phyloP scores from a whole-genome alignment of 1,140 invertebrate genomes.

The Homalodisca vitripennis region DNA sequence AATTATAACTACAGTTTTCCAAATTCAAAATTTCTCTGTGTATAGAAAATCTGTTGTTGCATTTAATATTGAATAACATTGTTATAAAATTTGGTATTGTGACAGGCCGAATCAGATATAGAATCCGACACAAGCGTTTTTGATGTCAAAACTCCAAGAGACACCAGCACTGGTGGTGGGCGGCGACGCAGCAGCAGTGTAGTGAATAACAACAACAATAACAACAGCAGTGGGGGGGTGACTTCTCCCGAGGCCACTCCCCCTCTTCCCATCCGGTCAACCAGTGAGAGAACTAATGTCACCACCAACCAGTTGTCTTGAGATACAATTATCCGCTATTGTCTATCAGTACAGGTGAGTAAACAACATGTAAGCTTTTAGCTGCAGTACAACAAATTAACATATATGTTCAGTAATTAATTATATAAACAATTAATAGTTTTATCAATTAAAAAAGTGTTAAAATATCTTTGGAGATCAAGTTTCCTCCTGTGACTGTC shows the following conservation, averaged over 20 bases:
- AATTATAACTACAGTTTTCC: too few relatives aligned
- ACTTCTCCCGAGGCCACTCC: constrained; percentile 32
- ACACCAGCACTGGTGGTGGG: constrained; percentile 48
- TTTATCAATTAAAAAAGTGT: too few relatives aligned
- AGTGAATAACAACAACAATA: constrained; percentile 56
- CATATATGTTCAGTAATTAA: too few relatives aligned
- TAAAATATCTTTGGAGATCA: too few relatives aligned
- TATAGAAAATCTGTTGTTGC: too few relatives aligned
- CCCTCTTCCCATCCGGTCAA: constrained; percentile 39
- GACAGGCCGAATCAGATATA: constrained; percentile 60
- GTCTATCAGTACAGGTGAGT: constrained; percentile 17
- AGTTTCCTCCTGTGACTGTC: too few relatives aligned
- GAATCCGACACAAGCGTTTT: constrained; percentile 61
- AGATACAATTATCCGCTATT: constrained; percentile 31
- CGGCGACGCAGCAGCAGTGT: constrained; percentile 55
- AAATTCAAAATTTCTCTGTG: too few relatives aligned
- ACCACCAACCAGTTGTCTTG: constrained; percentile 39
- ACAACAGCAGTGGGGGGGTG: constrained; percentile 36
- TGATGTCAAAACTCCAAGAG: constrained; percentile 55
- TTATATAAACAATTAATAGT: too few relatives aligned
- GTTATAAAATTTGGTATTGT: too few relatives aligned
- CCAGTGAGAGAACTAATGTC: constrained; percentile 39
- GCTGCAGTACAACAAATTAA: too few relatives aligned
- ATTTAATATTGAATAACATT: too few relatives aligned
- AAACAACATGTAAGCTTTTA: background rate